Evolutionary conservation across 2,113 vertebrate species (phyloP).

Genomic region (Pelusios castaneus): DNA sequence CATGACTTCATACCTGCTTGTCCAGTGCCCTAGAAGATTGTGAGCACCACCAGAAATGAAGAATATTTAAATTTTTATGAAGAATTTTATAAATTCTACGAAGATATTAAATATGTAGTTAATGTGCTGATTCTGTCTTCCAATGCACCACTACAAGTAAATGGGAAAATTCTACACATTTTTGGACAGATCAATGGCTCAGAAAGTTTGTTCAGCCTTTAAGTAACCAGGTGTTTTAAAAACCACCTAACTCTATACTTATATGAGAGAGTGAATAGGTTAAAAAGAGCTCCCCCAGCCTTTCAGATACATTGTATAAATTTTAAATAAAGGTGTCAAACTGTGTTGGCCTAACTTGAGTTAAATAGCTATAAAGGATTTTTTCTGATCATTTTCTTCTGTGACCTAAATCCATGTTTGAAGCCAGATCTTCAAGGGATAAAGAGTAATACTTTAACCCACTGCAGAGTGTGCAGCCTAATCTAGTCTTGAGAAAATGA

Average conservation of each 20-base stretch:
- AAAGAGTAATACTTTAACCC: conserved; percentile 18
- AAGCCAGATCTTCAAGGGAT: conserved; percentile 31
- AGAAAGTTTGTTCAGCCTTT: neutral
- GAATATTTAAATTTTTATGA: neutral
- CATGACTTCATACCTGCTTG: neutral
- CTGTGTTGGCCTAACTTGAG: neutral
- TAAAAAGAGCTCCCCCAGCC: neutral
- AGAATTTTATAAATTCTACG: no score
- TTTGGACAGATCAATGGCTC: neutral
- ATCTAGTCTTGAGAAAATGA: neutral
- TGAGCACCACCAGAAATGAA: neutral
- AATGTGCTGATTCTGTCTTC: neutral
- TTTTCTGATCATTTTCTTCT: conserved; percentile 14
- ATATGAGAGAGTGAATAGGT: neutral
- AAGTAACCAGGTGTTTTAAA: neutral
- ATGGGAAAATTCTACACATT: neutral
- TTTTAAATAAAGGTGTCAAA: neutral
- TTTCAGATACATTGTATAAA: neutral
- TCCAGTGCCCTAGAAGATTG: neutral
- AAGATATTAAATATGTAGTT: neutral
- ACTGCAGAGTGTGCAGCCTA: conserved; percentile 9
- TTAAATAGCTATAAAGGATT: neutral
- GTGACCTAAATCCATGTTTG: neutral
- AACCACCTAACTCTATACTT: neutral
- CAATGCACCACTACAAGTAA: neutral